A percentile compares a stretch with the other conserved stretches of the same genome.
These are phyloP conservation scores for Sparidentex hasta DNA, from an alignment of 2,797 vertebrate genomes.

Conservation along the genomic window DNA sequence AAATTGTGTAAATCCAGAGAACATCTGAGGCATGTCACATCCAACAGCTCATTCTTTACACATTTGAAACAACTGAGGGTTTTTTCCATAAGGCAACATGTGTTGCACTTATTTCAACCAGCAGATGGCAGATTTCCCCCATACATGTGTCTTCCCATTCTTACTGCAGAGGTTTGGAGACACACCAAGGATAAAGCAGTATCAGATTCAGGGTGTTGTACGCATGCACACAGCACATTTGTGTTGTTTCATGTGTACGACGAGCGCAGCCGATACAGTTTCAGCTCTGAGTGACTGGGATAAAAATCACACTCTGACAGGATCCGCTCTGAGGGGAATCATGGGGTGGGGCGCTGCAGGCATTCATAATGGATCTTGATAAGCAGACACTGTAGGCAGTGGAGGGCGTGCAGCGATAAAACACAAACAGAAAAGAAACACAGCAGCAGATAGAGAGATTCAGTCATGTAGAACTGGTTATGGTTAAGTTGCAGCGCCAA, in stretches of 20 bases:
- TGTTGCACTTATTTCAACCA: slow-evolving; percentile 51
- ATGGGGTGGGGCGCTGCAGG: slow-evolving; percentile 37
- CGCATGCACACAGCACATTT: slow-evolving; percentile 19
- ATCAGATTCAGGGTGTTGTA: background rate
- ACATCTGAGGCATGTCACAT: background rate
- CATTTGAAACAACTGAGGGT: background rate
- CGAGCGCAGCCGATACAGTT: slow-evolving; percentile 11
- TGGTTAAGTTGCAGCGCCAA: background rate
- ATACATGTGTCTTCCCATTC: background rate
- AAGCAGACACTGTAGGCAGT: slow-evolving; percentile 2
- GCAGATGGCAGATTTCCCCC: slow-evolving; percentile 74
- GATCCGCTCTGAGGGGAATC: slow-evolving; percentile 31
- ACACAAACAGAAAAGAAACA: background rate
- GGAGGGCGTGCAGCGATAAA: slow-evolving; percentile 21
- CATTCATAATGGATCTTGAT: slow-evolving; percentile 29
- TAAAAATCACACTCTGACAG: slow-evolving; percentile 39
- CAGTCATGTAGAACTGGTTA: background rate
- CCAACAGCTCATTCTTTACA: background rate
- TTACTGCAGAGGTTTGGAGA: slow-evolving; percentile 57
- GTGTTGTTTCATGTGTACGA: slow-evolving; percentile 32
- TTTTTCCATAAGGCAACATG: background rate
- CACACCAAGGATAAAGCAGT: slow-evolving; percentile 1
- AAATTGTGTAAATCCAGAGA: background rate
- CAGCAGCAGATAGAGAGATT: background rate
- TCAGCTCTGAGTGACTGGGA: slow-evolving; percentile 42